Percentiles rank a stretch among this genome's conserved stretches.
phyloP scores from a whole-genome alignment of 2,113 vertebrate genomes.

The Halichoerus grypus region DNA sequence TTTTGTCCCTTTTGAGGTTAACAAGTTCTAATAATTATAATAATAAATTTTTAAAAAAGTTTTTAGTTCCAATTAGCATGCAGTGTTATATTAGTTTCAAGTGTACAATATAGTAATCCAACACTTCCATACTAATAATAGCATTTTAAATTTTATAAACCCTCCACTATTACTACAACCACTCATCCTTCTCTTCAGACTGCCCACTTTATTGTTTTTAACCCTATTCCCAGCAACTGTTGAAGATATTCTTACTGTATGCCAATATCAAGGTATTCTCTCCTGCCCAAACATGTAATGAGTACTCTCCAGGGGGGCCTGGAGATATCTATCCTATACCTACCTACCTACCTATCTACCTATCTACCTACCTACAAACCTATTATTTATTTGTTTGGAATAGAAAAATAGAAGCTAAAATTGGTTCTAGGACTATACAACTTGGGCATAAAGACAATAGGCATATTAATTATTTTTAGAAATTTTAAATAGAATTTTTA shows the following conservation, averaged over 20 bases:
- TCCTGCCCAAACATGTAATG: neutral
- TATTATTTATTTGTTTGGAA: neutral
- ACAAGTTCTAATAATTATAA: neutral
- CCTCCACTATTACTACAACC: neutral
- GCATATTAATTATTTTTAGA: neutral
- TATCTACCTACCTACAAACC: too few relatives aligned
- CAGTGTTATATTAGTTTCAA: neutral
- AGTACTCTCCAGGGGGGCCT: neutral
- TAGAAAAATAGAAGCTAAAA: neutral
- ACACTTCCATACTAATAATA: neutral
- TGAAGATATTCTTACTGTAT: neutral
- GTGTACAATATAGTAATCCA: neutral
- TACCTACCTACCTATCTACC: neutral
- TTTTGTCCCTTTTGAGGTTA: neutral
- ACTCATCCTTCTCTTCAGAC: neutral
- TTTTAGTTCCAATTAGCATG: neutral
- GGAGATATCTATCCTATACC: neutral
- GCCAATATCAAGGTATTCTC: neutral
- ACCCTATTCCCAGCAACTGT: neutral
- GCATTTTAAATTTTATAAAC: slow-evolving; percentile 1
- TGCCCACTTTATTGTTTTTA: neutral
- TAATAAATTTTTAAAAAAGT: neutral
- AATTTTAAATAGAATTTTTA: neutral
- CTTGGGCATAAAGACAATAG: neutral
- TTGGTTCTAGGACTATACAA: neutral